Evolutionary conservation across 2,888 invertebrate species (phyloP).

Genomic region (Eumacrocentrus americanus): DNA sequence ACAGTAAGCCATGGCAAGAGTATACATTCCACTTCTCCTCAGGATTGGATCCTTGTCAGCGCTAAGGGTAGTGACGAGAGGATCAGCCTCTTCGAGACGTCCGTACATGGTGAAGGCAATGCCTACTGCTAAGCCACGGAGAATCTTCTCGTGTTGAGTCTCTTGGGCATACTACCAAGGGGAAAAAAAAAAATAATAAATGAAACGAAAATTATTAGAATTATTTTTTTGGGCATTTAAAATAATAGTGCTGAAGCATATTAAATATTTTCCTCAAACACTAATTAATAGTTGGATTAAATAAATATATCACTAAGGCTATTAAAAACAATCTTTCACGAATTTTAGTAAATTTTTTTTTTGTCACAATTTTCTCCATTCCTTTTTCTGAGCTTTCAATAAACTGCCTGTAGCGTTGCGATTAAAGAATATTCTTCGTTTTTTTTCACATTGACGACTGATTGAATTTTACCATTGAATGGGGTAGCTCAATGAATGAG

Average conservation of each 20-base stretch:
- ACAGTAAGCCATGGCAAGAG: slow-evolving; percentile 97
- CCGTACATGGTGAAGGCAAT: slow-evolving; percentile 97
- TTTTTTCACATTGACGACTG: not conserved
- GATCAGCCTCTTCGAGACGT: slow-evolving; percentile 94
- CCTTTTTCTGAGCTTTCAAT: not conserved
- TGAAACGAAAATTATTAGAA: not conserved
- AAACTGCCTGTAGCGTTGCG: not conserved
- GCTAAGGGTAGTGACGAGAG: slow-evolving; percentile 85
- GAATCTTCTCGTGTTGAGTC: slow-evolving; percentile 97
- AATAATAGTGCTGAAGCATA: too few species aligned
- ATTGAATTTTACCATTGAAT: slow-evolving; percentile 16
- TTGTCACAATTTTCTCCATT: not conserved
- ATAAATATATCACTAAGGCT: too few species aligned
- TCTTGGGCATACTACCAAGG: slow-evolving; percentile 80
- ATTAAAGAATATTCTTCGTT: slow-evolving; percentile 2
- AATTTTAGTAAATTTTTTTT: too few species aligned
- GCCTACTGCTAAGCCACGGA: slow-evolving; percentile 95
- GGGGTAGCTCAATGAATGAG: not conserved
- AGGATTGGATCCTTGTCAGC: slow-evolving; percentile 95
- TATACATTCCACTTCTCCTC: slow-evolving; percentile 96
- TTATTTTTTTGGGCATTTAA: not conserved
- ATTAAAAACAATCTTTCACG: too few species aligned
- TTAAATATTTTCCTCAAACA: too few species aligned
- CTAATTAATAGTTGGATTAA: too few species aligned
- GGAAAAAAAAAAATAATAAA: not conserved